Conservation (phyloP, 2,888 invertebrate species). For the Lacanobia oleracea region DNA sequence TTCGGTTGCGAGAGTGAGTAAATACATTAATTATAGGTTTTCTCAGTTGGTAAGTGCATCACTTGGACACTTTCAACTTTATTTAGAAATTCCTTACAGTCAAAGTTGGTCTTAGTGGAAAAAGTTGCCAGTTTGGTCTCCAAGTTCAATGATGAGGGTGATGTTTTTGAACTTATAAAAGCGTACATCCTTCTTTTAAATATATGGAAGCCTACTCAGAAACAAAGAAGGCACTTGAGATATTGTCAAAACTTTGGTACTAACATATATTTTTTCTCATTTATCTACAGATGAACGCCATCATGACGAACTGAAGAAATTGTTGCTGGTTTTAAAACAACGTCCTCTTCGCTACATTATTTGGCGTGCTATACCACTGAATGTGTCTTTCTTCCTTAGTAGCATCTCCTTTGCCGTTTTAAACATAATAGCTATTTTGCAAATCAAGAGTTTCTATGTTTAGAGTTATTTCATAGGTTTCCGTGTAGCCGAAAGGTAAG, state of each 20-base stretch:
- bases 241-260: neutral
- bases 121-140: too few species aligned
- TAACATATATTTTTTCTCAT: neutral
- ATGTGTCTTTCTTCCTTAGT: neutral
- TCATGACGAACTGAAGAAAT: neutral
- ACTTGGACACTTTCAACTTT: too few species aligned
- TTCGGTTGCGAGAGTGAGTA: neutral
- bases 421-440: slow-evolving; percentile 8
- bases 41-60: too few species aligned
- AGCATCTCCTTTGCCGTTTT: neutral
- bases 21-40: too few species aligned
- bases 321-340: neutral
- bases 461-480: neutral
- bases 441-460: slow-evolving; percentile 1
- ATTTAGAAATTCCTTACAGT: too few species aligned
- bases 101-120: too few species aligned
- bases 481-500: too few species aligned
- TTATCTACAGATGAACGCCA: slow-evolving; percentile 3
- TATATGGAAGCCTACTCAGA: neutral
- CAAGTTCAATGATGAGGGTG: too few species aligned
- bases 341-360: neutral
- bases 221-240: too few species aligned
- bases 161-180: too few species aligned
- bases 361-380: neutral
- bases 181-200: too few species aligned